phyloP scores from a whole-genome alignment of 1,140 invertebrate genomes.

The Orchestia grillus region DNA sequence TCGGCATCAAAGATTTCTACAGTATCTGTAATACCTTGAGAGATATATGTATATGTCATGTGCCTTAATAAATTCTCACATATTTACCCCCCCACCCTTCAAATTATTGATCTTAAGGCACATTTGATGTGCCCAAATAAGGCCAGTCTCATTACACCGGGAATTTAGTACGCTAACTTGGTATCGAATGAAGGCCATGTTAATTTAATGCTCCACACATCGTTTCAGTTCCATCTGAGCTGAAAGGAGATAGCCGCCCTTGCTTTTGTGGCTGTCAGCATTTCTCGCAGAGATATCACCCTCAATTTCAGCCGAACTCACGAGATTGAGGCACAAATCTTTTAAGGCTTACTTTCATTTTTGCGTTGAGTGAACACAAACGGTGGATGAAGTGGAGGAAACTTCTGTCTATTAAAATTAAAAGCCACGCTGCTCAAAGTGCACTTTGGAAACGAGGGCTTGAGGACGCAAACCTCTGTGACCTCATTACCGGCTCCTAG shows the following conservation, averaged over 20 bases:
- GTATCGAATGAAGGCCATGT: not conserved
- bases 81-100: not conserved
- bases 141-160: not conserved
- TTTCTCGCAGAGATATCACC: not conserved
- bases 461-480: not conserved
- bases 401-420: not conserved
- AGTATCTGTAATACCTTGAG: too few relatives aligned
- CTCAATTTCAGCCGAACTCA: not conserved
- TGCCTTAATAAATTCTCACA: not conserved
- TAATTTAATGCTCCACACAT: not conserved
- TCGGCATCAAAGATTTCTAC: too few relatives aligned
- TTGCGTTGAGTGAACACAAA: not conserved
- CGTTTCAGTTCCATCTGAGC: not conserved
- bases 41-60: not conserved
- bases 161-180: not conserved
- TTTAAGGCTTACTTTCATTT: not conserved
- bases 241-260: not conserved
- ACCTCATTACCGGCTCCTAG: not conserved
- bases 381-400: not conserved
- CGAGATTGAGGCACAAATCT: not conserved
- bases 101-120: not conserved
- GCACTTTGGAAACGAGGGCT: not conserved
- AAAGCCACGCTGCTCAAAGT: not conserved
- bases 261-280: not conserved
- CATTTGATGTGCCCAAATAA: not conserved